phyloP scores from a whole-genome alignment of 2,797 vertebrate genomes.

The Diplodus sargus region DNA sequence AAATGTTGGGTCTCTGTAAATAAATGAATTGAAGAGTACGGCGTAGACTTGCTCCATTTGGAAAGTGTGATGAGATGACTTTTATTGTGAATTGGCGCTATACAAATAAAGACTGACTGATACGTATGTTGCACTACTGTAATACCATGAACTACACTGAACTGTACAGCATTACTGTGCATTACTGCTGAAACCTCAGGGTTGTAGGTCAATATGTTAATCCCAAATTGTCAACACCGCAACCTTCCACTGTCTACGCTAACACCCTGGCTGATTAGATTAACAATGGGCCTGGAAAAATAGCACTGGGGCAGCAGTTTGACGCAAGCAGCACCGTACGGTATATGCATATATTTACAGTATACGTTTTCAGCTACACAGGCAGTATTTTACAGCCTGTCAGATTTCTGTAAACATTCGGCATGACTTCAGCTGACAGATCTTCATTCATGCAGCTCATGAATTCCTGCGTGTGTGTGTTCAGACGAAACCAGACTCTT shows the following conservation, averaged over 20 bases:
- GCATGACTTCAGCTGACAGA: slow-evolving; percentile 37
- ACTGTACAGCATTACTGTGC: neutral
- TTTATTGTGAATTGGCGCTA: too few relatives aligned
- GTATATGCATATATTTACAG: too few relatives aligned
- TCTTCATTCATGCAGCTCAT: slow-evolving; percentile 49
- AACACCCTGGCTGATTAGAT: slow-evolving; percentile 58
- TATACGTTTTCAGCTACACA: too few relatives aligned
- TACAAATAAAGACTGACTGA: too few relatives aligned
- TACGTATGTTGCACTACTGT: too few relatives aligned
- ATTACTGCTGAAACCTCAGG: neutral
- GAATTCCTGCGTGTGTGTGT: slow-evolving; percentile 27
- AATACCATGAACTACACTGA: neutral
- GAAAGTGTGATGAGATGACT: too few relatives aligned
- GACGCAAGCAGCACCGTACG: neutral
- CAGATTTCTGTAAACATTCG: slow-evolving; percentile 27
- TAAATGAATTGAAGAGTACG: too few relatives aligned
- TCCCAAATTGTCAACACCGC: neutral
- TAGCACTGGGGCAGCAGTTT: neutral
- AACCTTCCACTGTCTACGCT: neutral
- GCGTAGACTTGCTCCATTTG: too few relatives aligned
- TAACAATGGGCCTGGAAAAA: slow-evolving; percentile 11
- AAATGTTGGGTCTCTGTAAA: too few relatives aligned
- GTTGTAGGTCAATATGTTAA: slow-evolving; percentile 57
- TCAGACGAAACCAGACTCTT: slow-evolving; percentile 13
- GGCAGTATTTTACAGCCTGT: slow-evolving; percentile 28